Conservation (phyloP, 2,888 invertebrate genomes). For the Ctenicera cuprea region DNA sequence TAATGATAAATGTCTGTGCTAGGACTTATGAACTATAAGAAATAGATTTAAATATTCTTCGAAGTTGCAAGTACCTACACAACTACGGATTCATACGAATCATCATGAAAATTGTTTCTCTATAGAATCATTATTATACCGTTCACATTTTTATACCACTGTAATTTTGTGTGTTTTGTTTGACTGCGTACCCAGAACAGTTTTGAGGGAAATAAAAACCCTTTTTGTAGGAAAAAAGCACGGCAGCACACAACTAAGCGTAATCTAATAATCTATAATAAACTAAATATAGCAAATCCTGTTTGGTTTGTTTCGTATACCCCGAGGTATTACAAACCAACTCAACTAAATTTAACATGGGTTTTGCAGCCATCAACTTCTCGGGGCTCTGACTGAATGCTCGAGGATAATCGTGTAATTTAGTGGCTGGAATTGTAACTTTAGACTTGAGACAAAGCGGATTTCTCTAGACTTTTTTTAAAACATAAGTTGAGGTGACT, state of each 20-base stretch:
- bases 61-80: no score
- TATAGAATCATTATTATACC: no score
- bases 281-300: conserved; percentile 35
- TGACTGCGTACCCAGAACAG: not conserved
- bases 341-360: conserved; percentile 35
- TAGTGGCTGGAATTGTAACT: conserved; percentile 29
- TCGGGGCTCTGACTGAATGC: conserved; percentile 30
- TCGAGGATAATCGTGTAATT: conserved; percentile 28
- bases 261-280: conserved; percentile 37
- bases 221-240: conserved; percentile 8
- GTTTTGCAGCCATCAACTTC: conserved; percentile 36
- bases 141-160: not conserved
- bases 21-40: no score
- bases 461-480: conserved; percentile 24
- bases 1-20: no score
- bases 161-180: conserved; percentile 9
- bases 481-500: conserved; percentile 30
- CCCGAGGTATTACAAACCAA: conserved; percentile 31
- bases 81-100: no score
- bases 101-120: no score
- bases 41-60: no score
- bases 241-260: conserved; percentile 10
- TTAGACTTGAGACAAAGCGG: conserved; percentile 31
- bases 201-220: not conserved
- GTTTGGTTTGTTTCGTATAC: conserved; percentile 36